phyloP scores from a whole-genome alignment of 2,888 invertebrate genomes.

The Caenorhabditis japonica region DNA sequence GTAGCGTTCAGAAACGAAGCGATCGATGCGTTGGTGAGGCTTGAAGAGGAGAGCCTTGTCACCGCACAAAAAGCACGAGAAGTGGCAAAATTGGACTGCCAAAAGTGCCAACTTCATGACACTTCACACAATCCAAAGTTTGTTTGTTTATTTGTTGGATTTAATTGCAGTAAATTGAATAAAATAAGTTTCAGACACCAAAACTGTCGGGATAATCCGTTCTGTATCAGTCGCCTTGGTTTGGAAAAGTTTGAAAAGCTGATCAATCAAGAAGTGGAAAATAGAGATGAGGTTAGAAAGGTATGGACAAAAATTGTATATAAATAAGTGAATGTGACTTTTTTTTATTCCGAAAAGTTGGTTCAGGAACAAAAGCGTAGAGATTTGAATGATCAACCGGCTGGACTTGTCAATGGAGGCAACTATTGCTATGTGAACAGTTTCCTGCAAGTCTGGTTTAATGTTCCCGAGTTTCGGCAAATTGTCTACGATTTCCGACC shows the following conservation, averaged over 20 bases:
- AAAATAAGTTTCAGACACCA: constrained; percentile 20
- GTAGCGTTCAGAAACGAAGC: constrained; percentile 56
- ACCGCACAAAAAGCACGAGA: constrained; percentile 44
- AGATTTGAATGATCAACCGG: constrained; percentile 66
- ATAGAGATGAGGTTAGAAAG: constrained; percentile 50
- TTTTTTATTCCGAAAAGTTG: too few relatives aligned
- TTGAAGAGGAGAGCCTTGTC: constrained; percentile 13
- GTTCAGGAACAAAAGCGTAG: constrained; percentile 59
- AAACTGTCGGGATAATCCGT: constrained; percentile 72
- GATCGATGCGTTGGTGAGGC: constrained; percentile 19
- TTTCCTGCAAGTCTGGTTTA: constrained; percentile 77
- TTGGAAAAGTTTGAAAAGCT: constrained; percentile 74
- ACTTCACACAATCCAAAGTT: constrained; percentile 65
- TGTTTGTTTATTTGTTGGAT: background rate
- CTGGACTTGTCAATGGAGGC: constrained; percentile 71
- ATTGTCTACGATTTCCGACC: constrained; percentile 73
- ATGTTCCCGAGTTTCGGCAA: constrained; percentile 73
- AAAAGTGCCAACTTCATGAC: constrained; percentile 59
- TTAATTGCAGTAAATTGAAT: background rate
- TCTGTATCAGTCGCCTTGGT: constrained; percentile 71
- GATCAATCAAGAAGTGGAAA: constrained; percentile 54
- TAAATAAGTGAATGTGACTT: background rate
- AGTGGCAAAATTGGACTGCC: constrained; percentile 60
- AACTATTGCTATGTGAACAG: constrained; percentile 76
- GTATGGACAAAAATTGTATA: too few relatives aligned